These are phyloP conservation scores for Drosophila parthenogenetica DNA, from an alignment of 2,888 invertebrate species.

Conservation along the genomic window DNA sequence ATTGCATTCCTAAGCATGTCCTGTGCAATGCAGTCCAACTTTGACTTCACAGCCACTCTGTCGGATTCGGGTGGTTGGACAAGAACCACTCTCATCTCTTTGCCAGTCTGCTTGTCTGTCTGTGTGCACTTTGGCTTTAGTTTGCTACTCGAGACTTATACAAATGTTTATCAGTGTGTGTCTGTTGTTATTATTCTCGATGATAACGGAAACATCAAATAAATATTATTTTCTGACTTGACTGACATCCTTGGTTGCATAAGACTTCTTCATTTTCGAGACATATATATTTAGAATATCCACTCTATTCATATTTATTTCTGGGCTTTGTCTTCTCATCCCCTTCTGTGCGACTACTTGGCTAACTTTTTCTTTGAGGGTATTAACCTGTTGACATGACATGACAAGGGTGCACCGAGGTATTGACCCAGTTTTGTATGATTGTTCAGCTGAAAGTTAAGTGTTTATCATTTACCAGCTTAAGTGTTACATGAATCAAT, in stretches of 20 bases:
- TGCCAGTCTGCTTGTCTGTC: background rate
- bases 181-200: conserved; percentile 23
- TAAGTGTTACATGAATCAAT: conserved; percentile 9
- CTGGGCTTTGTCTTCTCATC: conserved; percentile 25
- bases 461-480: conserved; percentile 32
- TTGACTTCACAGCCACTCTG: background rate
- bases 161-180: conserved; percentile 45
- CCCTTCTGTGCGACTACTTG: background rate
- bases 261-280: conserved; percentile 8
- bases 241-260: conserved; percentile 26
- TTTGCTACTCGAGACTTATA: conserved; percentile 61
- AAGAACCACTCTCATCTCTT: conserved; percentile 1
- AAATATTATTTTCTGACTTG: conserved; percentile 70
- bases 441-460: conserved; percentile 40
- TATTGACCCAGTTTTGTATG: conserved; percentile 30
- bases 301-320: conserved; percentile 26
- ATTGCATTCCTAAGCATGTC: conserved; percentile 77
- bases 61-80: conserved; percentile 12
- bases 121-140: conserved; percentile 57
- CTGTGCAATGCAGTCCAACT: conserved; percentile 41
- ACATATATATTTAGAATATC: conserved; percentile 31
- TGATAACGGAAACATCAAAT: conserved; percentile 73
- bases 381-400: conserved; percentile 33
- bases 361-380: conserved; percentile 16
- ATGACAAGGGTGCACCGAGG: conserved; percentile 22